These are phyloP conservation scores for Dorcus parallelipipedus DNA, from an alignment of 2,888 invertebrate species.

Conservation along the genomic window DNA sequence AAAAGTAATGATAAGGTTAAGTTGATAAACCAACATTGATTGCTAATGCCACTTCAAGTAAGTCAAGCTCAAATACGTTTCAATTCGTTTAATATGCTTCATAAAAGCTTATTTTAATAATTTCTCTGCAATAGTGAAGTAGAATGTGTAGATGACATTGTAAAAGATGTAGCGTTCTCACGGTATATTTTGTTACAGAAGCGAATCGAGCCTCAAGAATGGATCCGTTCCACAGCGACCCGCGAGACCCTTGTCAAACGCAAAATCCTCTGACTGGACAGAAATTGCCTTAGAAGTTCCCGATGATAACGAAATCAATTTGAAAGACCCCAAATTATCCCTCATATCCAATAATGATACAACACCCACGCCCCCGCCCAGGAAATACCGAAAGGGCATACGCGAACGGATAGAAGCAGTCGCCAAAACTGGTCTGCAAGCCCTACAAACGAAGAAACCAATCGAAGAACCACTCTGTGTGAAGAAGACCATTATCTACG, in stretches of 20 bases:
- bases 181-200: constrained; percentile 25
- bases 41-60: no score
- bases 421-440: constrained; percentile 41
- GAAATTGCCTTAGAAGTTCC: constrained; percentile 54
- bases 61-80: no score
- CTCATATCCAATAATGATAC: constrained; percentile 41
- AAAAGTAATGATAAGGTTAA: no score
- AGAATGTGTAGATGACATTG: not conserved
- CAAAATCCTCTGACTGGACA: constrained; percentile 53
- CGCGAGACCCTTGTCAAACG: constrained; percentile 19
- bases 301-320: constrained; percentile 42
- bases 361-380: constrained; percentile 45
- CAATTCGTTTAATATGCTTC: no score
- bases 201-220: constrained; percentile 28
- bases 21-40: no score
- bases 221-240: constrained; percentile 13
- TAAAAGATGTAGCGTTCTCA: not conserved
- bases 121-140: not conserved
- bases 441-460: constrained; percentile 28
- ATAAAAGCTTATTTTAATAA: no score
- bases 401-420: constrained; percentile 43
- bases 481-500: constrained; percentile 43
- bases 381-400: constrained; percentile 42
- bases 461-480: constrained; percentile 44
- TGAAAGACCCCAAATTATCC: constrained; percentile 41